phyloP scores from a whole-genome alignment of 1,140 invertebrate genomes.

The Microplitis demolitor region DNA sequence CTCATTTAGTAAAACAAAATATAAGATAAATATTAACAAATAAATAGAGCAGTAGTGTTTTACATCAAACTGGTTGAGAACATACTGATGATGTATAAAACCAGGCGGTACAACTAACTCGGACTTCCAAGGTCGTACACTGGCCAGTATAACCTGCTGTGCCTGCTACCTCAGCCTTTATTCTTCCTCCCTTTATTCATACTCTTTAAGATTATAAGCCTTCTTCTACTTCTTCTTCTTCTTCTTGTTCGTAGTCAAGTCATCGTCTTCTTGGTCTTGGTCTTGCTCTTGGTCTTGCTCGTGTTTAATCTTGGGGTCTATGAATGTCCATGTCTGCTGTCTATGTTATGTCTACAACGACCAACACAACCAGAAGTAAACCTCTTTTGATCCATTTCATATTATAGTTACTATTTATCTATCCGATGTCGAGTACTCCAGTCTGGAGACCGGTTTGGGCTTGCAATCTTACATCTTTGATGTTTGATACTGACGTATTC shows the following conservation, averaged over 20 bases:
- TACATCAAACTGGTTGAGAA: slow-evolving; percentile 12
- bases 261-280: too few relatives aligned
- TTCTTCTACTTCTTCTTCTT: neutral
- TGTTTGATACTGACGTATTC: too few relatives aligned
- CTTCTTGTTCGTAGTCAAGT: neutral
- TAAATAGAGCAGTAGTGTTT: neutral
- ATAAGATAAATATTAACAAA: neutral
- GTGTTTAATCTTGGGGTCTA: too few relatives aligned
- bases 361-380: too few relatives aligned
- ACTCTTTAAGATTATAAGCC: neutral
- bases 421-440: too few relatives aligned
- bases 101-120: slow-evolving; percentile 14
- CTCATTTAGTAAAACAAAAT: neutral
- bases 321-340: too few relatives aligned
- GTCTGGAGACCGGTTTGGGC: too few relatives aligned
- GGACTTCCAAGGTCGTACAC: slow-evolving; percentile 28
- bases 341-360: too few relatives aligned
- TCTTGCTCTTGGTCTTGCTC: too few relatives aligned
- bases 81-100: slow-evolving; percentile 3
- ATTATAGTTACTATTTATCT: too few relatives aligned
- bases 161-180: neutral
- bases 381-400: too few relatives aligned
- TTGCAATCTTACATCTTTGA: too few relatives aligned
- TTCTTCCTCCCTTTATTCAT: neutral
- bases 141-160: slow-evolving; percentile 24